These are phyloP conservation scores for Gortyna flavago DNA, from an alignment of 2,888 invertebrate genomes.

Conservation along the genomic window DNA sequence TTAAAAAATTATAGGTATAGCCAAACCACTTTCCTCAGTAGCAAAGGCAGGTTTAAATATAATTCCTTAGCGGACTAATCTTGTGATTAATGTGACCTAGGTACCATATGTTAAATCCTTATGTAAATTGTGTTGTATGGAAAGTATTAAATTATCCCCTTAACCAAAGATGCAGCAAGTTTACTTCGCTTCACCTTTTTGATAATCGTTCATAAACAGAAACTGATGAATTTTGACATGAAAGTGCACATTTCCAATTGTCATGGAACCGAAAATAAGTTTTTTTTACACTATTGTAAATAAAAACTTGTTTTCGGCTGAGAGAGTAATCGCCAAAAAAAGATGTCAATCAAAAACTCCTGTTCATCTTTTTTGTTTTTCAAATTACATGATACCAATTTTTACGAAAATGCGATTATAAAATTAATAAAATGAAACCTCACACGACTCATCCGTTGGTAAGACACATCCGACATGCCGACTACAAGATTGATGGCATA, in stretches of 20 bases:
- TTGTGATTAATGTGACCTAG: background rate
- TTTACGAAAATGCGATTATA: constrained; percentile 55
- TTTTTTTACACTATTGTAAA: background rate
- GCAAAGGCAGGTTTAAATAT: background rate
- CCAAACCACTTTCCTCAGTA: background rate
- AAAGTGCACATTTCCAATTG: background rate
- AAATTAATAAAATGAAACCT: constrained; percentile 74
- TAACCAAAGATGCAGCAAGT: background rate
- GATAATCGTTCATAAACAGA: background rate
- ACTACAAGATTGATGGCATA: constrained; percentile 88
- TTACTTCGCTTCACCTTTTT: background rate
- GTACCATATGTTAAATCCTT: background rate
- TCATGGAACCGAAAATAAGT: background rate
- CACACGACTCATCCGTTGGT: constrained; percentile 75
- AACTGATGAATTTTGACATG: background rate
- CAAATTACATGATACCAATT: background rate
- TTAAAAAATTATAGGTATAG: background rate
- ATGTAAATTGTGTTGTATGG: background rate
- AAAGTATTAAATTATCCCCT: background rate
- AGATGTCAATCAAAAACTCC: background rate
- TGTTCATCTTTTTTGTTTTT: constrained; percentile 5
- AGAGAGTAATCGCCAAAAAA: background rate
- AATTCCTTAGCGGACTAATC: background rate
- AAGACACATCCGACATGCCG: constrained; percentile 74
- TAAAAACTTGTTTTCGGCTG: background rate